phyloP scores from a whole-genome alignment of 2,888 invertebrate species.

The Drosophila affinis region DNA sequence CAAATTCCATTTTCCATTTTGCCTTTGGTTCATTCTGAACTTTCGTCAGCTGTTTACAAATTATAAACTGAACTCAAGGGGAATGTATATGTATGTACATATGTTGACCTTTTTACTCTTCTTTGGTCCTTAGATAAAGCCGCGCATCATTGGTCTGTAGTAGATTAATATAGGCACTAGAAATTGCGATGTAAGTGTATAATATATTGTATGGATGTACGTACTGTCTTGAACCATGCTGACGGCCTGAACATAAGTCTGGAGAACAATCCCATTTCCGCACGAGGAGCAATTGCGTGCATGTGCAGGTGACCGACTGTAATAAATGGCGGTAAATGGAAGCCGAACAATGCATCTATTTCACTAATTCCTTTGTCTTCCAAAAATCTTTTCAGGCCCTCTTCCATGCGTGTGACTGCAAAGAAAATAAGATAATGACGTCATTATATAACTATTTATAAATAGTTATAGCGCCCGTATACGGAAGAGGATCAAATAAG shows the following conservation, averaged over 20 bases:
- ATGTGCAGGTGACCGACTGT: conserved; percentile 91
- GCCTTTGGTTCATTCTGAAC: too few species aligned
- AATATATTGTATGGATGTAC: conserved; percentile 63
- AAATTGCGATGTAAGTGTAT: not conserved
- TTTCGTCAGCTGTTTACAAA: too few species aligned
- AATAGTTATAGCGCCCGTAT: too few species aligned
- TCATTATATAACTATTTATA: conserved; percentile 40
- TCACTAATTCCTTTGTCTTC: conserved; percentile 84
- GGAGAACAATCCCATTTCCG: conserved; percentile 88
- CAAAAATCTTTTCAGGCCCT: conserved; percentile 84
- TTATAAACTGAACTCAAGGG: not conserved
- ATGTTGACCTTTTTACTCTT: not conserved
- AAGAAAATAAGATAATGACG: not conserved
- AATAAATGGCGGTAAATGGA: conserved; percentile 96
- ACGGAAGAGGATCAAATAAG: too few species aligned
- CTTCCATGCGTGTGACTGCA: conserved; percentile 88
- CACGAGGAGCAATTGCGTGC: conserved; percentile 92
- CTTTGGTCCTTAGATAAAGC: conserved; percentile 11
- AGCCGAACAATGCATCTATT: conserved; percentile 87
- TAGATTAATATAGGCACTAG: not conserved
- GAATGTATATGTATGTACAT: not conserved
- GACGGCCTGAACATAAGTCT: conserved; percentile 89
- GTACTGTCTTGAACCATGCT: conserved; percentile 93
- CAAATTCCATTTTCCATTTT: too few species aligned
- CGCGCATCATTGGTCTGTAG: conserved; percentile 51